Evolutionary conservation across 2,113 vertebrate species (phyloP).

Genomic region (Nothocercus julius): DNA sequence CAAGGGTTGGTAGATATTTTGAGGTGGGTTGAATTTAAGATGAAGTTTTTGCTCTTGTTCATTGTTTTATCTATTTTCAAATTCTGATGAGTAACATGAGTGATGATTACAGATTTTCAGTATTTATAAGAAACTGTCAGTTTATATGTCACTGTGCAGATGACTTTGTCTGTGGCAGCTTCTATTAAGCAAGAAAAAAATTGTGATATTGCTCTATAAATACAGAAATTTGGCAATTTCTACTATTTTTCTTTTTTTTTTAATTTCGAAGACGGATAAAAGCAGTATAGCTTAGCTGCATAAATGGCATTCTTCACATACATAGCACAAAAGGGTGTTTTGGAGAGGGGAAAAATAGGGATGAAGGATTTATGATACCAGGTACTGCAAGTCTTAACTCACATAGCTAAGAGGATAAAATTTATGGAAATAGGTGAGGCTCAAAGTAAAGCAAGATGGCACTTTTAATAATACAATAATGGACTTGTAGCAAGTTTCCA

Average conservation of each 20-base stretch:
- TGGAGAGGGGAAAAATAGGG: background rate
- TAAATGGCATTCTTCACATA: background rate
- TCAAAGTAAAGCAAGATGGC: background rate
- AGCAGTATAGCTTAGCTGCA: background rate
- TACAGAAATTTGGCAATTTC: background rate
- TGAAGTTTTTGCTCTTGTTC: background rate
- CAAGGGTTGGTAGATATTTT: background rate
- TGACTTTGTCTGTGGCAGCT: background rate
- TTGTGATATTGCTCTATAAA: background rate
- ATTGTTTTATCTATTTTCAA: background rate
- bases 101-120: constrained; percentile 14
- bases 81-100: background rate
- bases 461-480: background rate
- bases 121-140: constrained; percentile 19
- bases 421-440: background rate
- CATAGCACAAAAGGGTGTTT: background rate
- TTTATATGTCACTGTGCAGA: background rate
- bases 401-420: background rate
- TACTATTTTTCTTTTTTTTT: background rate
- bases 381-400: background rate
- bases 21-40: background rate
- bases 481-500: background rate
- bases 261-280: background rate
- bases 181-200: background rate
- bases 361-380: background rate